Percentiles rank a stretch among this genome's conserved stretches.
Evolutionary conservation across 2,797 vertebrate species (phyloP).

Genomic region (Brotogeris chrysoptera): DNA sequence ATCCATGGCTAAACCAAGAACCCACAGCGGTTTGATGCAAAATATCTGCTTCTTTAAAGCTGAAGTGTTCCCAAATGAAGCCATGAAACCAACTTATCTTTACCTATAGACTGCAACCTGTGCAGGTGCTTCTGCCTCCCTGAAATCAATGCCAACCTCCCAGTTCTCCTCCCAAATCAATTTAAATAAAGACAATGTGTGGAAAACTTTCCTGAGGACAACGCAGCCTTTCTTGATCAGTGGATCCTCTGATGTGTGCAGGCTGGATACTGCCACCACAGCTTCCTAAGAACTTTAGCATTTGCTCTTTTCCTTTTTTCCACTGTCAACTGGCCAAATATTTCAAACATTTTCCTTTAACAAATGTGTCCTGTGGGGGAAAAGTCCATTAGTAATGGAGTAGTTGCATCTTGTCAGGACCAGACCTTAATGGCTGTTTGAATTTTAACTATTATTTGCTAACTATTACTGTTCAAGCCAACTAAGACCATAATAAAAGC

Average conservation of each 20-base stretch:
- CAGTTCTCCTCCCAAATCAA: background rate
- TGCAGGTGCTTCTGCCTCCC: background rate
- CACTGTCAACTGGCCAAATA: constrained; percentile 12
- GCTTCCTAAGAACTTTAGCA: constrained; percentile 35
- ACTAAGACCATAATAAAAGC: constrained; percentile 38
- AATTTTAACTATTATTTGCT: constrained; percentile 72
- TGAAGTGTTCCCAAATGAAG: background rate
- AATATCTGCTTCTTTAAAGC: background rate
- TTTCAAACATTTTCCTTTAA: constrained; percentile 49
- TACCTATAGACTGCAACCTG: rapidly evolving
- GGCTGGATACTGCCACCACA: background rate
- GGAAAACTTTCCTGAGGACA: background rate
- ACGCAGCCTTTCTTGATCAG: background rate
- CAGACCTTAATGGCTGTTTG: constrained; percentile 67
- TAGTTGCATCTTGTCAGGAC: constrained; percentile 60
- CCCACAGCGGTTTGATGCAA: background rate
- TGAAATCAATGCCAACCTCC: background rate
- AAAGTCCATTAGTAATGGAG: constrained; percentile 61
- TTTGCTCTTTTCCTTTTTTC: constrained; percentile 5
- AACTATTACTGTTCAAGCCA: constrained; percentile 45
- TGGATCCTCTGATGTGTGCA: background rate
- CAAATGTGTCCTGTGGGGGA: constrained; percentile 43
- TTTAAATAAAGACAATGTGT: background rate
- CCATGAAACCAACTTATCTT: background rate
- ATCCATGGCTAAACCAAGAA: background rate